phyloP scores from a whole-genome alignment of 2,888 invertebrate species.

The Agonopterix heracliana region DNA sequence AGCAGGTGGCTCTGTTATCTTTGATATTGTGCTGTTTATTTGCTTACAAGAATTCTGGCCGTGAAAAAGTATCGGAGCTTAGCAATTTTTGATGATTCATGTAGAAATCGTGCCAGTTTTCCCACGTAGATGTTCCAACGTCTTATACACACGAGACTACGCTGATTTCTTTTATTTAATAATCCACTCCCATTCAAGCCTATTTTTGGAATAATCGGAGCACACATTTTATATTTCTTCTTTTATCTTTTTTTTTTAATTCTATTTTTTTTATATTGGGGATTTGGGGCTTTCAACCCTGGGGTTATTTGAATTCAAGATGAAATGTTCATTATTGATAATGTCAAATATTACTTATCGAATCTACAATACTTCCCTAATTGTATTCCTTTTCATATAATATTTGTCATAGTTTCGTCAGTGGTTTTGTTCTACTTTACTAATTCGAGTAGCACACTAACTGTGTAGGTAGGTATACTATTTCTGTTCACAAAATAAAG shows the following conservation, averaged over 20 bases:
- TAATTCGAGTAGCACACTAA: background rate
- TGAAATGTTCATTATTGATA: too few relatives aligned
- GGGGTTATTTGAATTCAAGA: too few relatives aligned
- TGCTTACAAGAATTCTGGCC: background rate
- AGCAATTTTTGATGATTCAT: slow-evolving; percentile 33
- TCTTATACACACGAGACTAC: slow-evolving; percentile 1
- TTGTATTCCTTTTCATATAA: too few relatives aligned
- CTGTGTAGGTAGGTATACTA: slow-evolving; percentile 12
- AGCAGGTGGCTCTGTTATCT: slow-evolving; percentile 24
- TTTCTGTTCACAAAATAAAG: slow-evolving; percentile 24
- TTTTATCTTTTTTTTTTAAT: background rate
- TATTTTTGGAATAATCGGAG: too few relatives aligned
- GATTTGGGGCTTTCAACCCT: too few relatives aligned
- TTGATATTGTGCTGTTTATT: slow-evolving; percentile 10
- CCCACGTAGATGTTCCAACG: slow-evolving; percentile 33
- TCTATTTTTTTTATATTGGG: background rate
- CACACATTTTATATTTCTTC: background rate
- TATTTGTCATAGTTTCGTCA: background rate
- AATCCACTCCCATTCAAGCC: too few relatives aligned
- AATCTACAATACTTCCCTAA: too few relatives aligned
- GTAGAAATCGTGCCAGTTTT: slow-evolving; percentile 42
- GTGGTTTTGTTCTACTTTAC: background rate
- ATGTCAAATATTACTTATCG: too few relatives aligned
- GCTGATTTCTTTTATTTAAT: background rate
- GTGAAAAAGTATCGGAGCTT: background rate